Percentiles rank a stretch among this genome's conserved stretches.
phyloP scores from a whole-genome alignment of 2,888 invertebrate species.

The Scaptodrosophila latifasciaeformis region DNA sequence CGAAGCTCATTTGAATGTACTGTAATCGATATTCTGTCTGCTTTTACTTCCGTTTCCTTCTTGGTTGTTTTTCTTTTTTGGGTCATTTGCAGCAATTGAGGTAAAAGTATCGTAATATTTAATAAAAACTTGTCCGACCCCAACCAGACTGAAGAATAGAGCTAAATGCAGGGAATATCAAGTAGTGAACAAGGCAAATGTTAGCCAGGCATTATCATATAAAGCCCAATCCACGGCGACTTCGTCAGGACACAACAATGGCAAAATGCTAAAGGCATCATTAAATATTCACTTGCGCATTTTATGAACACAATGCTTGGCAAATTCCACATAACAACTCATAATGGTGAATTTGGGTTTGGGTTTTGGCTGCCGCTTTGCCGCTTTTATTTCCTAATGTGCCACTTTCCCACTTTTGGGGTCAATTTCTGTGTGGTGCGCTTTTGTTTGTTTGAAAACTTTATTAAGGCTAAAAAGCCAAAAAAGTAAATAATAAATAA shows the following conservation, averaged over 20 bases:
- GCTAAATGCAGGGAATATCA: too few species aligned
- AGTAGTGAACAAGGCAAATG: too few species aligned
- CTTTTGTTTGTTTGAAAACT: constrained; percentile 24
- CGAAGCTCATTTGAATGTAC: constrained; percentile 13
- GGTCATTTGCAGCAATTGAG: background rate
- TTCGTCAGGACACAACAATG: constrained; percentile 25
- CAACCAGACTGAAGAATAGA: too few species aligned
- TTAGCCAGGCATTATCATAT: too few species aligned
- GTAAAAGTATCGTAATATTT: constrained; percentile 35
- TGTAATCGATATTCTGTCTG: constrained; percentile 26
- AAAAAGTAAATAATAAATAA: too few species aligned
- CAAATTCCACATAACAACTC: constrained; percentile 65
- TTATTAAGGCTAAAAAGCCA: constrained; percentile 41
- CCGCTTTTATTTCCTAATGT: background rate
- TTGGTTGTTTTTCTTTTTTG: background rate
- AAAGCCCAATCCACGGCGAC: too few species aligned
- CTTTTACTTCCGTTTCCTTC: too few species aligned
- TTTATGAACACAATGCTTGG: constrained; percentile 48
- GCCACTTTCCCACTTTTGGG: constrained; percentile 48
- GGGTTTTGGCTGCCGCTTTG: constrained; percentile 31
- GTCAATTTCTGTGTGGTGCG: constrained; percentile 59
- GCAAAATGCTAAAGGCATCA: constrained; percentile 34
- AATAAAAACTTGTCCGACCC: constrained; percentile 36
- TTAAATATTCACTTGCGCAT: constrained; percentile 59
- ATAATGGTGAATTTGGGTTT: constrained; percentile 58